These are phyloP conservation scores for Ips typographus DNA, from an alignment of 1,140 invertebrate species.

Conservation along the genomic window DNA sequence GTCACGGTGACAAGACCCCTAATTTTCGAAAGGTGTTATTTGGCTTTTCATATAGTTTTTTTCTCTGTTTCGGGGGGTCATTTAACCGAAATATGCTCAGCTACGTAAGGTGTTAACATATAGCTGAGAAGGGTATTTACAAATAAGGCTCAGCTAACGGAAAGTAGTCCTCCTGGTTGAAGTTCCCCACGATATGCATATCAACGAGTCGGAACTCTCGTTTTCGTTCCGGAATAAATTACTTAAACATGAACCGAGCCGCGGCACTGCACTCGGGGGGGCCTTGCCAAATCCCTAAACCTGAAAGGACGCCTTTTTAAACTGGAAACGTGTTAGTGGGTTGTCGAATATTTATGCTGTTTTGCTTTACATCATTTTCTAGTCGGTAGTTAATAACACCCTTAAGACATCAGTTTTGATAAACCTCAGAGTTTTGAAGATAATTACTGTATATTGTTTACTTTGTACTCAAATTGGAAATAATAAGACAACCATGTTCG, in stretches of 20 bases:
- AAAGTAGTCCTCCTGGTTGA: constrained; percentile 1
- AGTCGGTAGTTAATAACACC: too few species aligned
- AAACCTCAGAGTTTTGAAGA: too few species aligned
- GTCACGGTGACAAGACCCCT: constrained; percentile 25
- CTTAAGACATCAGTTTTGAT: too few species aligned
- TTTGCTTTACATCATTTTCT: neutral
- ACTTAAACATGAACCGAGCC: constrained; percentile 47
- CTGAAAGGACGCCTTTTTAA: constrained; percentile 32
- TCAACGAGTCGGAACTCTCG: constrained; percentile 38
- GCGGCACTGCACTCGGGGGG: constrained; percentile 46
- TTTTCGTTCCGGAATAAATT: constrained; percentile 47
- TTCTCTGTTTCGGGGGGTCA: neutral
- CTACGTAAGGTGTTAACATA: neutral
- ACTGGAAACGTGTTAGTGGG: constrained; percentile 31
- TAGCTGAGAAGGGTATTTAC: neutral
- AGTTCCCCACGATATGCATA: constrained; percentile 21
- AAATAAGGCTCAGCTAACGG: neutral
- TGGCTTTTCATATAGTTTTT: neutral
- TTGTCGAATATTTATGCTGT: constrained; percentile 32
- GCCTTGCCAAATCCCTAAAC: constrained; percentile 40
- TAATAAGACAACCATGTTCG: too few species aligned
- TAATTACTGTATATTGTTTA: too few species aligned
- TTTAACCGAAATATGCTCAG: too few species aligned
- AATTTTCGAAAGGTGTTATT: constrained; percentile 22
- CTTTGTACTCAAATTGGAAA: too few species aligned